phyloP scores from a whole-genome alignment of 2,113 vertebrate species.

The crab-eating macaque (Macaca fascicularis) region DNA sequence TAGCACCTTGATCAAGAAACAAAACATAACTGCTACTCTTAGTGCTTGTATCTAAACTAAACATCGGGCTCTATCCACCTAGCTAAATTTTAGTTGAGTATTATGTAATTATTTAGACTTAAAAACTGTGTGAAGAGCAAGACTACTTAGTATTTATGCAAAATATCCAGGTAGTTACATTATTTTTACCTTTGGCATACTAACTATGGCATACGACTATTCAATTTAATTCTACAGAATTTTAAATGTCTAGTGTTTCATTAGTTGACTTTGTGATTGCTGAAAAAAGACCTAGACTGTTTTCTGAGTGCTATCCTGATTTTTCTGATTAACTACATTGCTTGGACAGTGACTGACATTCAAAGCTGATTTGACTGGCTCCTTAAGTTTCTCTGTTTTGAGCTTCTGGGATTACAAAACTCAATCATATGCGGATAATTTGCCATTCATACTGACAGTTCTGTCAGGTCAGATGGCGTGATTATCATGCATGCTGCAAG shows the following conservation, averaged over 20 bases:
- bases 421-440: conserved; percentile 50
- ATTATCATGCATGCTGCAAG: background rate
- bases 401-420: conserved; percentile 30
- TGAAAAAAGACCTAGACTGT: conserved; percentile 34
- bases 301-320: background rate
- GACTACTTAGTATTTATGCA: conserved; percentile 12
- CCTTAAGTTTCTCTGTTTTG: conserved; percentile 52
- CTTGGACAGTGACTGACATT: conserved; percentile 58
- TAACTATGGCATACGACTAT: background rate
- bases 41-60: background rate
- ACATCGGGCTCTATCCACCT: background rate
- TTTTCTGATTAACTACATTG: conserved; percentile 57
- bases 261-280: conserved; percentile 40
- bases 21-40: background rate
- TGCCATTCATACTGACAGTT: conserved; percentile 49
- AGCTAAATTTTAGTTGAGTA: conserved; percentile 42
- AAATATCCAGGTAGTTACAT: conserved; percentile 31
- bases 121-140: conserved; percentile 15
- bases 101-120: conserved; percentile 9
- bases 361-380: conserved; percentile 44
- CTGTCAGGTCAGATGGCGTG: background rate
- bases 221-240: conserved; percentile 24
- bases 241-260: conserved; percentile 7
- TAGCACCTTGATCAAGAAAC: conserved; percentile 31
- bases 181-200: background rate